Evolutionary conservation across 2,888 invertebrate genomes (phyloP), one percentile per base, ranked within the genome.

Genomic region (Cosmia trapezina): DNA sequence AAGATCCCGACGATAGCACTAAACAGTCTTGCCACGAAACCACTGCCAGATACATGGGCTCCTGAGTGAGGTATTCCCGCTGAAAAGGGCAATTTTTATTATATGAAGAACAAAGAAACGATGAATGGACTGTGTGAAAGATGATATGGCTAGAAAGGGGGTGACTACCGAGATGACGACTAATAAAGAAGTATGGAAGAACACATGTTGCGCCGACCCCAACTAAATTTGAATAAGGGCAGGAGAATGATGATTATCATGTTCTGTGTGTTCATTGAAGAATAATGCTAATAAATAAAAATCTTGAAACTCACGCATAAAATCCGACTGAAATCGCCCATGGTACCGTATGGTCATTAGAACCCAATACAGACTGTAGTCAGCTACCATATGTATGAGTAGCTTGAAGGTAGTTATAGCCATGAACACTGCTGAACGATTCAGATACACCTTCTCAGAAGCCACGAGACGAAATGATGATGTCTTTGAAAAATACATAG

Each of bases 361-460:
- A n/a, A 98, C 95, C 98, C 98, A 98, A 90, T 97, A 98, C 0
- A 99, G 93, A 37, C 97, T 97, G 90, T 98, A 98, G 92, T 99
- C 99, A 4, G 97, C 97, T 33, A 97, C 92, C 89, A 99, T 97
- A 87, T 98, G 98, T 61, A 97, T 97, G 43, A 97, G 92, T 19
- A 98, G 94, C 89, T 98, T 98, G 73, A 98, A 93, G 0, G 97
- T 97, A 0, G 98, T 97, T 22, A 97, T 94, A 0, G 96, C 86
- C 90, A 98, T 96, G 80, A 98, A 97, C 92, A 97, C 91, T 90
- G 97, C 69, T 90, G 95, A 95, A 11, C 95, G 91, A 49, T 92
- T 92, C 12, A 98, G 87, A 77, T 97, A 96, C 1, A 94, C 91
- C 86, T 94, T 97, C 88, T 98, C 98, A 0, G 96, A 93, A 54